phyloP scores from a whole-genome alignment of 2,888 invertebrate genomes.

The Drosophila neotestacea region DNA sequence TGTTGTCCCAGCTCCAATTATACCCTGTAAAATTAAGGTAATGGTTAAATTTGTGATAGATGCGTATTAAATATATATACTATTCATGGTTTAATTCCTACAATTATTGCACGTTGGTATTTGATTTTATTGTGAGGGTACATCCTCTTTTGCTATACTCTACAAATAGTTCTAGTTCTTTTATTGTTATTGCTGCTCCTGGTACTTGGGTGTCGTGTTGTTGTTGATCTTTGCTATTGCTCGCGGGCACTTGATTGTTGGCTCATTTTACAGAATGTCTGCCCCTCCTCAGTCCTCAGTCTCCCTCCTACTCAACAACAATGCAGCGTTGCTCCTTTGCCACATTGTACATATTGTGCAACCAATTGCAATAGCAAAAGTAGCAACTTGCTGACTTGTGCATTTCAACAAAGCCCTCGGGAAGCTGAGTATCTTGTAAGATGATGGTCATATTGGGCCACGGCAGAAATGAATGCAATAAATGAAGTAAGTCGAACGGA shows the following conservation, averaged over 20 bases:
- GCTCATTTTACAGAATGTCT: constrained; percentile 19
- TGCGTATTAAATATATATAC: too few species aligned
- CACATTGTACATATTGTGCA: constrained; percentile 35
- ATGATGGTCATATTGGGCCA: background rate
- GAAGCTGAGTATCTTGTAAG: background rate
- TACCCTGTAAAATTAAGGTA: constrained; percentile 1
- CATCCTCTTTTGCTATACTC: background rate
- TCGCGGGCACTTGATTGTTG: constrained; percentile 29
- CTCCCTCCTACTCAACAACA: background rate
- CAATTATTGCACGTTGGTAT: too few species aligned
- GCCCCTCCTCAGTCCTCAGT: background rate
- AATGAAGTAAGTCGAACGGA: background rate
- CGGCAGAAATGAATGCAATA: background rate
- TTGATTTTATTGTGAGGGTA: too few species aligned
- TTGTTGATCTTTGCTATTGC: constrained; percentile 20
- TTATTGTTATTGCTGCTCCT: background rate
- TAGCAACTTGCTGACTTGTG: constrained; percentile 11
- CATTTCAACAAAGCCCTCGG: constrained; percentile 14
- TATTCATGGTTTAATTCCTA: too few species aligned
- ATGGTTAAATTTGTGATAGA: too few species aligned
- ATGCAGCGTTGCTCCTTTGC: background rate
- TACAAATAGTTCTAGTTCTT: background rate
- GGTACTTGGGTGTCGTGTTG: constrained; percentile 6
- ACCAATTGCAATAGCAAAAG: constrained; percentile 4
- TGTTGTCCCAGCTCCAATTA: background rate